Percentiles rank a stretch among this genome's conserved stretches.
These are phyloP conservation scores for Lasioglossum pauxillum DNA, from an alignment of 2,888 invertebrate species.

Conservation along the genomic window DNA sequence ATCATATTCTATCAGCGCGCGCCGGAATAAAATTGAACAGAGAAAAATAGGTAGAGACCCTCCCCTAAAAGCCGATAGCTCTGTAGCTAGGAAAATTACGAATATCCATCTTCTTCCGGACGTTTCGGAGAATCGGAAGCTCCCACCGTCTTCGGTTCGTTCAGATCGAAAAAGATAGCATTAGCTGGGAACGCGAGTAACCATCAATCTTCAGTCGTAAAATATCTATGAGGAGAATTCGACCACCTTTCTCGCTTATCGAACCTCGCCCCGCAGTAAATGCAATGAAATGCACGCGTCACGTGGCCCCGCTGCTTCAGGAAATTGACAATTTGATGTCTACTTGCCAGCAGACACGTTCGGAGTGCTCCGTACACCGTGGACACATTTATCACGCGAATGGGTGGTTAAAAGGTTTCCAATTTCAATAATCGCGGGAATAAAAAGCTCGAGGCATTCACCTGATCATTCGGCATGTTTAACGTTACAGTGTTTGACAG, in stretches of 20 bases:
- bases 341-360: not conserved
- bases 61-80: slow-evolving; percentile 15
- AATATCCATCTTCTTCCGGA: slow-evolving; percentile 79
- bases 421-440: not conserved
- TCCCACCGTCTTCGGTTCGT: slow-evolving; percentile 53
- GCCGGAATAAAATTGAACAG: slow-evolving; percentile 21
- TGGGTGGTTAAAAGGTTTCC: not conserved
- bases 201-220: slow-evolving; percentile 77
- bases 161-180: slow-evolving; percentile 63
- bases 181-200: slow-evolving; percentile 72
- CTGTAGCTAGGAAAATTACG: slow-evolving; percentile 74
- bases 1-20: slow-evolving; percentile 18
- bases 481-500: no score
- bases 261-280: slow-evolving; percentile 16
- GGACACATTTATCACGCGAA: not conserved
- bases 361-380: no score
- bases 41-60: slow-evolving; percentile 30
- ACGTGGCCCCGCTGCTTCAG: not conserved
- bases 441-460: not conserved
- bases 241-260: slow-evolving; percentile 45
- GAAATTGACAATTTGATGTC: slow-evolving; percentile 31
- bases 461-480: no score
- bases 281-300: slow-evolving; percentile 26
- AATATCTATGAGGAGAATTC: slow-evolving; percentile 73
- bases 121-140: slow-evolving; percentile 67